Base-by-base conservation (phyloP, 2,888 invertebrate species). In the Kryphioiulus occultus region DNA sequence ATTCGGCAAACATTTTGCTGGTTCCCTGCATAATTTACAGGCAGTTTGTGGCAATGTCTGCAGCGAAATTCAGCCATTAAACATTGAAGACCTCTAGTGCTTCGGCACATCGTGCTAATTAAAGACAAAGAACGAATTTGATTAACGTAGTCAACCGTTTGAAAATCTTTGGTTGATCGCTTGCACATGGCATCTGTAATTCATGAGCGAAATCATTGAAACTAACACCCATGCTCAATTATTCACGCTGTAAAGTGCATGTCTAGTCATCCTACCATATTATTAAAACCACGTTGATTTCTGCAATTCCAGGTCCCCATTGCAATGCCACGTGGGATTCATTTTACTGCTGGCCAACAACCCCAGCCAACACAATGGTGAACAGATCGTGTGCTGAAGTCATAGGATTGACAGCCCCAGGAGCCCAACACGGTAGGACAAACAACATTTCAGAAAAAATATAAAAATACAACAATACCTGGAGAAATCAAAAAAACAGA, bases 241-340 rank as follows among this genome's bases (percentile, higher is more conserved):
- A 68, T 68, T 68, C 68, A 68, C 22, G 26, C 26, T 19, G 15
- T 53, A 53, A n/a, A 53, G 19, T 53, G 53, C 53, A 19, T 47
- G 7, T 17, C 17, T 47, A 17, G 9, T 22, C 9, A n/a, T n/a
- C 26, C 26, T 68, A 10, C 68, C 22, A 0, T 68, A 68, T 68
- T 22, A 68, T 68, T 68, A 26, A 68, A 68, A 68, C 68, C 26
- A 10, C 22, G 26, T 68, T 9, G 59, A 59, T 68, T 68, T 68
- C 68, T 68, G 26, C 12, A 68, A 19, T 32, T 86, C 32, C 82
- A 89, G 89, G 88, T 19, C 53, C 87, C 17, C 88, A 88, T 35
- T 90, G 90, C 86, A 88, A 89, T 86, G 89, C 89, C n/a, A 87
- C 89, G 19, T 90, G 89, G 89, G 90, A 90, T 53, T 87, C 89